Base-by-base conservation (phyloP, 2,888 invertebrate genomes). In the Osedax frankpressi region DNA sequence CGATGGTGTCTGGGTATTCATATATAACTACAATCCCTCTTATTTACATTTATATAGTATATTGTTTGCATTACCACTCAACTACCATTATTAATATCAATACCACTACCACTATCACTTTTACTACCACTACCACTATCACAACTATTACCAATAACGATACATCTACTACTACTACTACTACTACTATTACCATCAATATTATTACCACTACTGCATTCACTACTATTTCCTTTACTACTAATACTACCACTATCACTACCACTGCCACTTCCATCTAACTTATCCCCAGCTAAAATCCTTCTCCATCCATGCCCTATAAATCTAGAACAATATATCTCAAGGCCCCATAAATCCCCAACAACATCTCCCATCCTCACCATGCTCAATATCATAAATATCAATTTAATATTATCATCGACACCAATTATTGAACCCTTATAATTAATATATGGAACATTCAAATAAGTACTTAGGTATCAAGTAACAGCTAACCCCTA, bases 211-310 rank as follows among this genome's bases (percentile, higher is more conserved):
- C 74, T 74, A 74, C 74, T 74, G 60, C 74, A 73, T 60, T 72
- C 73, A 70, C 70, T 70, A 70, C 70, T 70, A 70, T 72, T 74
- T 60, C 74, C 73, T 60, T 72, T 74, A 70, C 70, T 70, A 70
- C 70, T 70, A 70, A 6, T 44, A 44, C 44, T 44, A 44, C 44
- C 19, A 44, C 44, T 44, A 44, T 19, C 19, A 44, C 44, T 44
- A 44, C 44, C 19, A 44, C 44, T 44, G 19, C 44, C 19, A 44
- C 44, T 44, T 11, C 44, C 19, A 85, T 97, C 96, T 28, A 96
- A 95, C 77, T 97, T 87, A 80, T 92, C 92, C 85, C 44, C 44
- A 6, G 11, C 44, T 44, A 6, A 44, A 44, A 44, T 44, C 11
- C 11, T 44, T 44, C 19, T 11, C 44, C 6, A n/a, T n/a, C 19